phyloP scores from a whole-genome alignment of 2,888 invertebrate genomes.

The Microctonus hyperodae region DNA sequence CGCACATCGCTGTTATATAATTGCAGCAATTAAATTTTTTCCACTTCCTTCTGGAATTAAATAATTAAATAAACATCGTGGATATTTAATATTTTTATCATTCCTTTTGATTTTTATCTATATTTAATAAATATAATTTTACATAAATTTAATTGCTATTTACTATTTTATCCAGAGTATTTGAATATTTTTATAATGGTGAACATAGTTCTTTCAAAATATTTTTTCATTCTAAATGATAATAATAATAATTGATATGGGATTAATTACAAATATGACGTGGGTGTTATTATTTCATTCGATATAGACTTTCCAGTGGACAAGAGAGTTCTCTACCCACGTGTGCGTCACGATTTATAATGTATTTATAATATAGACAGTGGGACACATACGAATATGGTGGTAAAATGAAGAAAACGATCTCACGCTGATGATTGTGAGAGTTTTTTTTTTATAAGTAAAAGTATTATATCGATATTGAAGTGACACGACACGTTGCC shows the following conservation, averaged over 20 bases:
- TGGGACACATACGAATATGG: conserved; percentile 4
- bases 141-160: neutral
- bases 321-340: neutral
- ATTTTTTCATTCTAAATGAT: neutral
- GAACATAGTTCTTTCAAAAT: neutral
- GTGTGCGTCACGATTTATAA: neutral
- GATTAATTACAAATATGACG: neutral
- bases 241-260: neutral
- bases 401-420: neutral
- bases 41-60: neutral
- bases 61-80: too few species aligned
- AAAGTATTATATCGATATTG: too few species aligned
- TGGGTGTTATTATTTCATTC: neutral
- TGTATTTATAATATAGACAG: too few species aligned
- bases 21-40: conserved; percentile 11
- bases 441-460: neutral
- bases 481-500: conserved; percentile 1
- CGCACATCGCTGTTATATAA: conserved; percentile 4
- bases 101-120: neutral
- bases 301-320: neutral
- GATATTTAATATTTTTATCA: neutral
- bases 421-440: neutral
- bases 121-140: neutral
- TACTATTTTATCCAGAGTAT: neutral
- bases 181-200: neutral